phyloP scores from a whole-genome alignment of 2,113 vertebrate species.

The Leucopsar rothschildi region DNA sequence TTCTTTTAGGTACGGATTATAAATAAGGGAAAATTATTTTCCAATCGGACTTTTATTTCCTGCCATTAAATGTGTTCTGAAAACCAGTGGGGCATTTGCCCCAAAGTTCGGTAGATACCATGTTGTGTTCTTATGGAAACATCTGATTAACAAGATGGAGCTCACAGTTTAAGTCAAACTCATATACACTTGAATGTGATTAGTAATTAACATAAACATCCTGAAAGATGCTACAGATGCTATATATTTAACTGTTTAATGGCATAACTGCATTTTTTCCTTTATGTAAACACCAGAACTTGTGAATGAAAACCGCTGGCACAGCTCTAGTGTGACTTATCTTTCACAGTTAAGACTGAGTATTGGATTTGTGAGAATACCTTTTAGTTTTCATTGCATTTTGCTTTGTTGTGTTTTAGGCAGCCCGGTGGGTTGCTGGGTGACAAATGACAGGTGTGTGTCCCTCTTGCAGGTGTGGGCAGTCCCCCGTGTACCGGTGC shows the following conservation, averaged over 20 bases:
- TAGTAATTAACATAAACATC: not conserved
- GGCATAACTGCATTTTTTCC: not conserved
- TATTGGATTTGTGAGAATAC: not conserved
- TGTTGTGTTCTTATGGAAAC: not conserved
- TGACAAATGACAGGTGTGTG: not conserved
- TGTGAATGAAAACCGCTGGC: not conserved
- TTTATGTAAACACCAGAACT: not conserved
- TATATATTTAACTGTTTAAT: not conserved
- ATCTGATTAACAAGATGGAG: not conserved
- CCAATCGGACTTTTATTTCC: not conserved
- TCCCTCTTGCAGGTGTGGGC: slow-evolving; percentile 77
- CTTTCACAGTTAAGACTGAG: not conserved
- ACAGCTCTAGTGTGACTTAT: not conserved
- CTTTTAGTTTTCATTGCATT: not conserved
- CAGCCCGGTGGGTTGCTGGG: not conserved
- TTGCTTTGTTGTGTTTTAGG: not conserved
- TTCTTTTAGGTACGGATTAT: not conserved
- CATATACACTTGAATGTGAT: not conserved
- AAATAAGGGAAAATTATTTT: not conserved
- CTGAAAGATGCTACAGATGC: not conserved
- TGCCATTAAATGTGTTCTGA: not conserved
- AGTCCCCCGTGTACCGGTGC: slow-evolving; percentile 84
- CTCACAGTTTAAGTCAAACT: not conserved
- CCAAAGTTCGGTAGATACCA: not conserved
- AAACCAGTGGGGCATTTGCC: not conserved